phyloP scores from a whole-genome alignment of 2,797 vertebrate species.

The Enteromius thamalakanensis region DNA sequence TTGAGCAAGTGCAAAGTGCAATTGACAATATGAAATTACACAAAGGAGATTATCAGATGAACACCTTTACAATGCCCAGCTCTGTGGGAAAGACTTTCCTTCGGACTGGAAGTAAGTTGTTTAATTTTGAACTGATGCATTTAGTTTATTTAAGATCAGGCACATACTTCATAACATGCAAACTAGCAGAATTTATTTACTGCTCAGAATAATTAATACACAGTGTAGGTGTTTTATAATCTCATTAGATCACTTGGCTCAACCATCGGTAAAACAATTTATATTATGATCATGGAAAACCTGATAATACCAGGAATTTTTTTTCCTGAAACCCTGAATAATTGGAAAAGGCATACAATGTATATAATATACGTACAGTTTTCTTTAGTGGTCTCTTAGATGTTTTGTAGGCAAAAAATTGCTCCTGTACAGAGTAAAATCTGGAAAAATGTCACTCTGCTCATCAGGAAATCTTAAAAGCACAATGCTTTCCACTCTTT shows the following conservation, averaged over 20 bases:
- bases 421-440: neutral
- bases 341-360: neutral
- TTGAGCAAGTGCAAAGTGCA: constrained; percentile 31
- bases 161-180: neutral
- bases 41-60: neutral
- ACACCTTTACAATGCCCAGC: neutral
- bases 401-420: neutral
- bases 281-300: neutral
- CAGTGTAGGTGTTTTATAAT: neutral
- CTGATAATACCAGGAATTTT: neutral
- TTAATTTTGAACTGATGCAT: neutral
- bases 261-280: neutral
- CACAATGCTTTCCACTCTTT: neutral
- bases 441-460: neutral
- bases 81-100: neutral
- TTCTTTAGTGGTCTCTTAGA: neutral
- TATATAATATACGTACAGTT: neutral
- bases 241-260: neutral
- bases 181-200: neutral
- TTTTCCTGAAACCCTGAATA: neutral
- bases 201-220: neutral
- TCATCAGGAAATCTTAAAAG: neutral
- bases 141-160: neutral
- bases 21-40: neutral
- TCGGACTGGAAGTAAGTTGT: constrained; percentile 40